Evolutionary conservation across 2,797 vertebrate species (phyloP), one percentile per base, ranked within the genome.

Genomic region (Poecilia picta): DNA sequence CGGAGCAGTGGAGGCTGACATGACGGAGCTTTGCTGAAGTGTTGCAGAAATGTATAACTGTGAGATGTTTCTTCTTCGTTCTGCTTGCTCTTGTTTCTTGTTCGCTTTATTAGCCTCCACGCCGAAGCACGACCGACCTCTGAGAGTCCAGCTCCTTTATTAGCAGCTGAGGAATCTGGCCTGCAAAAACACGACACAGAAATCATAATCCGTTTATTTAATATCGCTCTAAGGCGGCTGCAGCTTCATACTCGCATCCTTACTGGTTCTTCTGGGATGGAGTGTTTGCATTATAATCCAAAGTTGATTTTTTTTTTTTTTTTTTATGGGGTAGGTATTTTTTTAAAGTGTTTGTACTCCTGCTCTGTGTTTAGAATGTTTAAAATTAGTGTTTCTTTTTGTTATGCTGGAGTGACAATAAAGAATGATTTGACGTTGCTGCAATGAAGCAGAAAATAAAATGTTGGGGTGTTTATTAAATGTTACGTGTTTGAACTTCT

Each of bases 321-420:
- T 73, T 78, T 78, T 73, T 49, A n/a, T 31, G 16, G 23, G 51
- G 4, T 55, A 68, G 74, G 49, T 84, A 59, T 89, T 76, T 90
- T 89, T 80, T 1, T 73, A 43, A 81, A 81, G 70, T 81, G 73
- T 55, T 53, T 74, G 12, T 45, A 6, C 15, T 31, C 5, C 51
- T 76, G 31, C 31, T 57, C 5, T 66, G 62, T 39, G 62, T 71
- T 71, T 59, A n/a, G 20, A 8, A 41, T 49, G 16, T 66, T 53
- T 73, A 31, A 47, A 15, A 74, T 25, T 10, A 28, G 18, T 18
- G 20, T 51, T 45, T 78, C 33, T 25, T 33, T 31, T 43, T 3
- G 16, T 25, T 4, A 20, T 11, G 36, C 33, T 76, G 49, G 23
- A 8, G 11, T 18, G 31, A 39, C 28, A 64, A 39, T 66, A 72